Evolutionary conservation across 23 tunicate genomes (phyloP).

Genomic region (Pegea sp.): DNA sequence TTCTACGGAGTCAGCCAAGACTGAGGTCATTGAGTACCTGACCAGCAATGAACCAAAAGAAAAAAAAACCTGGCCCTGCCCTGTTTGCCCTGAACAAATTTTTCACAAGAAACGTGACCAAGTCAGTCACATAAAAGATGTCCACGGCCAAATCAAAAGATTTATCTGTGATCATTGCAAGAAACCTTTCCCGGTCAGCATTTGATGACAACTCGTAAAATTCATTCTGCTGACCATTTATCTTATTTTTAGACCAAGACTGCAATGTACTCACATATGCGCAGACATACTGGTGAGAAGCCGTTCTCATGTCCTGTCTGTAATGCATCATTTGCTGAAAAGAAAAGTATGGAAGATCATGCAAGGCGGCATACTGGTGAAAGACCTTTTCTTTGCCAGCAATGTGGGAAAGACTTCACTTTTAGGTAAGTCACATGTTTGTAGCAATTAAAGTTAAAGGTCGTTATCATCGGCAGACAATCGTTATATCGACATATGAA

Average conservation of each 20-base stretch:
- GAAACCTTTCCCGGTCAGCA: constrained; percentile 23
- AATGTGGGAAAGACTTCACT: constrained; percentile 66
- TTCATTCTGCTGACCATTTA: too few species aligned
- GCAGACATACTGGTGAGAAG: constrained; percentile 64
- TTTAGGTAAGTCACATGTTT: constrained; percentile 15
- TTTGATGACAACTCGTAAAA: too few species aligned
- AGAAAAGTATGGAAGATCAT: constrained; percentile 54
- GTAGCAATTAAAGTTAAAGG: neutral
- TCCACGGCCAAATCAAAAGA: constrained; percentile 23
- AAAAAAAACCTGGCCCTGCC: constrained; percentile 16
- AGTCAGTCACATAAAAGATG: constrained; percentile 7
- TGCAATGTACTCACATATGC: constrained; percentile 24
- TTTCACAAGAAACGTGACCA: constrained; percentile 41
- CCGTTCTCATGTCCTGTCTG: constrained; percentile 46
- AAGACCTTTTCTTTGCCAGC: constrained; percentile 64
- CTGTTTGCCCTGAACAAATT: constrained; percentile 22
- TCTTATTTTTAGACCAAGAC: constrained; percentile 8
- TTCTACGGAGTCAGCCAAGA: neutral
- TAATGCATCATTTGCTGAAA: constrained; percentile 61
- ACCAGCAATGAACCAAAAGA: neutral
- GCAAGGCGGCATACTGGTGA: constrained; percentile 70
- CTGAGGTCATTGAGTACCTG: neutral
- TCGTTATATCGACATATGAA: constrained; percentile 91
- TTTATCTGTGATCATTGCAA: constrained; percentile 35
- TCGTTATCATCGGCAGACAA: constrained; percentile 42